Percentiles rank a stretch among this genome's conserved stretches.
phyloP scores from a whole-genome alignment of 2,797 vertebrate species.

The Novumbra hubbsi region DNA sequence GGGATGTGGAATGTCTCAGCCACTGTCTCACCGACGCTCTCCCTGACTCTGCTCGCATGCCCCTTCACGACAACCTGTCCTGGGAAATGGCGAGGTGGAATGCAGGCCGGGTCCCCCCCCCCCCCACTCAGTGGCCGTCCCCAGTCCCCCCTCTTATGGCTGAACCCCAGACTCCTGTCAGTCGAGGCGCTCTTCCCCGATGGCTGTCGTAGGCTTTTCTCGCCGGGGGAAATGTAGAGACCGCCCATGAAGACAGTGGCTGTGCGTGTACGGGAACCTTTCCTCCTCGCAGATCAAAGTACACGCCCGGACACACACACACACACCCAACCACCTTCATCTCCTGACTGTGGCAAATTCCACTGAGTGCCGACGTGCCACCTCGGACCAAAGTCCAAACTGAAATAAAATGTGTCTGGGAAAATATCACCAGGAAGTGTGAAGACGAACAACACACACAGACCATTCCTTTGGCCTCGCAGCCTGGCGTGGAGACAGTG shows the following conservation, averaged over 20 bases:
- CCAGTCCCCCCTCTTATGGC: not conserved
- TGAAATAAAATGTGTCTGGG: conserved; percentile 51
- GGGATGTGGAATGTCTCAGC: conserved; percentile 54
- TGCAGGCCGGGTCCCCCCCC: not conserved
- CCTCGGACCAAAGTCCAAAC: conserved; percentile 57
- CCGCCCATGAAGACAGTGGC: not conserved
- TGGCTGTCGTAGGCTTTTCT: not conserved
- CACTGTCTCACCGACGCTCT: conserved; percentile 26
- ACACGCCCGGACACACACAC: not conserved
- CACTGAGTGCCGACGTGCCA: conserved; percentile 47
- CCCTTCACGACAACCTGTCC: not conserved
- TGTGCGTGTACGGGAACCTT: not conserved
- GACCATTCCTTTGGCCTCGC: conserved; percentile 22
- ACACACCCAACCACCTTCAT: conserved; percentile 13
- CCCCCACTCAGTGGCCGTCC: not conserved
- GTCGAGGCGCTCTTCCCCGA: not conserved
- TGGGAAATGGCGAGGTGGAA: conserved; percentile 44
- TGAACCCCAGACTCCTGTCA: not conserved
- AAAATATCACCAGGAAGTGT: conserved; percentile 41
- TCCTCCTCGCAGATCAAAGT: conserved; percentile 13
- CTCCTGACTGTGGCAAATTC: conserved; percentile 59
- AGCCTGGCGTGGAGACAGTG: conserved; percentile 12
- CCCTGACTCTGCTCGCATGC: not conserved
- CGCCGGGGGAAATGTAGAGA: not conserved
- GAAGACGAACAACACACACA: conserved; percentile 31